A percentile compares a stretch with the other conserved stretches of the same genome.
Conservation (phyloP, 2,888 invertebrate species). For the Lathronympha strigana region DNA sequence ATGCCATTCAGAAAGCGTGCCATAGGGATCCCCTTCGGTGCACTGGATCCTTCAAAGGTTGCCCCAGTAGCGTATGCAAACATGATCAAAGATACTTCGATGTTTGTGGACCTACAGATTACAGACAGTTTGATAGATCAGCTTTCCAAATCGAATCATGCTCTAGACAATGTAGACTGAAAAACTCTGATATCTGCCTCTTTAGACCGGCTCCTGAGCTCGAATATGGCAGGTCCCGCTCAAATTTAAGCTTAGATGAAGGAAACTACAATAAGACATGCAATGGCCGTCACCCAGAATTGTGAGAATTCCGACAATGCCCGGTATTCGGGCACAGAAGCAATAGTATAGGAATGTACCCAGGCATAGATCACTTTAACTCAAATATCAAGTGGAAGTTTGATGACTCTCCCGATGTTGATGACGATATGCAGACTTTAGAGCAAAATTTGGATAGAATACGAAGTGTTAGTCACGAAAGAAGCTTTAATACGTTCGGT, state of each 20-base stretch:
- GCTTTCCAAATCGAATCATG: slow-evolving; percentile 80
- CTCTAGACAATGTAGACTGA: slow-evolving; percentile 76
- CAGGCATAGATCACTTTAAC: slow-evolving; percentile 79
- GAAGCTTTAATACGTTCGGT: slow-evolving; percentile 68
- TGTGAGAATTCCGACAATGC: slow-evolving; percentile 82
- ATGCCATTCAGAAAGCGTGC: slow-evolving; percentile 86
- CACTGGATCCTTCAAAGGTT: slow-evolving; percentile 79
- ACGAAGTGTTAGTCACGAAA: slow-evolving; percentile 77
- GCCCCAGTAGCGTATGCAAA: slow-evolving; percentile 70
- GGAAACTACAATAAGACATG: slow-evolving; percentile 77
- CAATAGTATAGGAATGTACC: slow-evolving; percentile 79
- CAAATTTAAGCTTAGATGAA: slow-evolving; percentile 80
- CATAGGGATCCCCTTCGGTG: slow-evolving; percentile 74
- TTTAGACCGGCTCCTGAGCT: slow-evolving; percentile 73
- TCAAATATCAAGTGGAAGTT: slow-evolving; percentile 81
- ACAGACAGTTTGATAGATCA: slow-evolving; percentile 74
- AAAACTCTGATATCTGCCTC: slow-evolving; percentile 78
- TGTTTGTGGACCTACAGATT: slow-evolving; percentile 72
- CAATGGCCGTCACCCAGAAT: slow-evolving; percentile 79
- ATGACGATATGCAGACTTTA: slow-evolving; percentile 72
- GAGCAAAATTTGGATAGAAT: slow-evolving; percentile 81
- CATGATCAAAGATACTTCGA: slow-evolving; percentile 77
- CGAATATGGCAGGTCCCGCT: slow-evolving; percentile 77
- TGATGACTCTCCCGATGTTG: slow-evolving; percentile 68
- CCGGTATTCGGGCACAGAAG: slow-evolving; percentile 83